Base-by-base conservation (phyloP, 2,113 vertebrate species). In the Gavialis gangeticus region DNA sequence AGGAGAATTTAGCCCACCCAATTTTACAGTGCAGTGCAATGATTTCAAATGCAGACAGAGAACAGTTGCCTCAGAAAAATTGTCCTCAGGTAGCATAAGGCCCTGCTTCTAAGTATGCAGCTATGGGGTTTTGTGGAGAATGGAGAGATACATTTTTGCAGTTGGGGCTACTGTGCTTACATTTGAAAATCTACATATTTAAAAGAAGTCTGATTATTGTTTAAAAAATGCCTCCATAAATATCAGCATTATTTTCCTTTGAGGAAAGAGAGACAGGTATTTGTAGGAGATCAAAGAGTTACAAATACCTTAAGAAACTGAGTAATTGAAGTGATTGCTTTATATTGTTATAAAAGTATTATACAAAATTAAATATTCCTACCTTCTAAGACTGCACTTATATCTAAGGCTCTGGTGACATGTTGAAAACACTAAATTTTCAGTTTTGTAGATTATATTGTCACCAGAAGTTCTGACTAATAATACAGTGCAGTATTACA, bases 391-490 rank as follows among this genome's bases (percentile, higher is more conserved):
- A 58, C 92, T 89, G 89, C 88, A 89, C 93, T 96, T 97, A 96
- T 95, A 75, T 96, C 88, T 89, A 67, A 87, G 34, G 79, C 87
- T 94, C 85, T 88, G 92, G 78, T 94, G 90, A 83, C 95, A 91
- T 92, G 88, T 85, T 79, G 79, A 90, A 96, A 89, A 94, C 93
- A 96, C 91, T 94, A 75, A 91, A 17, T 89, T 97, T 95, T 96
- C 94, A 95, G 91, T 85, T 90, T 94, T 94, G 90, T 95, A 88
- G 75, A 93, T 94, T 96, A 94, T 84, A 92, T 82, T 95, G 85
- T 94, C 93, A 96, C 78, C 92, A 95, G 92, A 92, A 95, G 34
- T 92, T 96, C 93, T 97, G 95, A 95, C 78, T 96, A 96, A 94
- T 96, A 83, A 73, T 90, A 91, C 90, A 88, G 77, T 77, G 15